These are phyloP conservation scores for Accipiter cooperii DNA, from an alignment of 2,113 vertebrate genomes.

Conservation along the genomic window DNA sequence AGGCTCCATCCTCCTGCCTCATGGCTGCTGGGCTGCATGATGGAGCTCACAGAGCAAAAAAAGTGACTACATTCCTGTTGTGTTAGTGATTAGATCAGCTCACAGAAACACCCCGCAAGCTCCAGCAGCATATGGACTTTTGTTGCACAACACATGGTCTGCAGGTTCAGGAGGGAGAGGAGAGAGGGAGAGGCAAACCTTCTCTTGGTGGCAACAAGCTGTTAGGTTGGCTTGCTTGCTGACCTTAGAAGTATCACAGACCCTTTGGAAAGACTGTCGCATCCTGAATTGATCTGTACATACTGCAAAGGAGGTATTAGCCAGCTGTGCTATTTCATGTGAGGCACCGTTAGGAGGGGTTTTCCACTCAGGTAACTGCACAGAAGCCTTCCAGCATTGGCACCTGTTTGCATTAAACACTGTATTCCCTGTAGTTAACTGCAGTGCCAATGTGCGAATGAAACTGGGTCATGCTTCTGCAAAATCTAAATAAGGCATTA, in stretches of 20 bases:
- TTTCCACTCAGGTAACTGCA: background rate
- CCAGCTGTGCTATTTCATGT: background rate
- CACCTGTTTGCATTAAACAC: background rate
- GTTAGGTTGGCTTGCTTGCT: background rate
- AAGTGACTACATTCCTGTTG: background rate
- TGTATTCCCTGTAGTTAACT: slow-evolving; percentile 2
- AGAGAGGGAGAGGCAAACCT: background rate
- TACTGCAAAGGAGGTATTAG: background rate
- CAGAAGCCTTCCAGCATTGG: background rate
- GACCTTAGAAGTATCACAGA: background rate
- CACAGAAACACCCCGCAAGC: background rate
- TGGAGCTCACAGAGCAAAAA: background rate
- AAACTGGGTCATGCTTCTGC: slow-evolving; percentile 51
- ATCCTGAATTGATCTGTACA: background rate
- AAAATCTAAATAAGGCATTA: slow-evolving; percentile 58
- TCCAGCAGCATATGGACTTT: background rate
- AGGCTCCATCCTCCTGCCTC: background rate
- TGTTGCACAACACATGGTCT: background rate
- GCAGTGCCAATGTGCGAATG: slow-evolving; percentile 15
- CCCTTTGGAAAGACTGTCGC: background rate
- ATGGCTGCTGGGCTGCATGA: background rate
- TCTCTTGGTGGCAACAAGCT: background rate
- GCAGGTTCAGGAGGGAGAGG: background rate
- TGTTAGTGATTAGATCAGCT: background rate
- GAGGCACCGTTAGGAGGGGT: background rate